A percentile compares a stretch with the other conserved stretches of the same genome.
These are phyloP conservation scores for Coelopa frigida DNA, from an alignment of 1,140 invertebrate genomes.

Conservation along the genomic window DNA sequence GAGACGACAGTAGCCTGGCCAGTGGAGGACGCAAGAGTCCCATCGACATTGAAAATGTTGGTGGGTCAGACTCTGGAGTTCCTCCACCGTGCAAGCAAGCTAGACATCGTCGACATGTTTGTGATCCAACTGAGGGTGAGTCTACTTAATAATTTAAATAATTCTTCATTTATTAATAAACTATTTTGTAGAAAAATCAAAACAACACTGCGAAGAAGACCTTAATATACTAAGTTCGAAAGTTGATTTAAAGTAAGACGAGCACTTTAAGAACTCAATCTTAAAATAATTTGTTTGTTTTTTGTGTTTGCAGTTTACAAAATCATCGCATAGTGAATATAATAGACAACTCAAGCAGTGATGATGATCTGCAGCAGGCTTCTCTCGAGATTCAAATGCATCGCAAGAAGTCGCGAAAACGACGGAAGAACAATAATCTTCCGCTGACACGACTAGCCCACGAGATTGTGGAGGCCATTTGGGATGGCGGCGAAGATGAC, in stretches of 20 bases:
- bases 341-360: slow-evolving; percentile 42
- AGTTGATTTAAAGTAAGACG: slow-evolving; percentile 31
- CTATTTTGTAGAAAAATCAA: slow-evolving; percentile 26
- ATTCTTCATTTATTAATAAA: slow-evolving; percentile 4
- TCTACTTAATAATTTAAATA: not conserved
- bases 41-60: slow-evolving; percentile 22
- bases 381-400: slow-evolving; percentile 20
- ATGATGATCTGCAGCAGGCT: slow-evolving; percentile 33
- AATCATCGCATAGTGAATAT: slow-evolving; percentile 42
- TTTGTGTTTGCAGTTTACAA: slow-evolving; percentile 18
- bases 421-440: slow-evolving; percentile 25
- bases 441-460: slow-evolving; percentile 25
- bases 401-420: slow-evolving; percentile 33
- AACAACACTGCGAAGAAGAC: slow-evolving; percentile 28
- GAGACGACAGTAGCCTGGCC: slow-evolving; percentile 42
- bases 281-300: not conserved
- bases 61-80: slow-evolving; percentile 29
- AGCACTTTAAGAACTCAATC: not conserved
- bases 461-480: slow-evolving; percentile 40
- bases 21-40: slow-evolving; percentile 37
- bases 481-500: slow-evolving; percentile 38
- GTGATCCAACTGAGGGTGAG: slow-evolving; percentile 28
- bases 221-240: slow-evolving; percentile 22
- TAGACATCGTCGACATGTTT: slow-evolving; percentile 30
- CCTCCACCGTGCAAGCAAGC: slow-evolving; percentile 50